Conservation (phyloP, 2,888 invertebrate genomes). For the Hermodice carunculata region DNA sequence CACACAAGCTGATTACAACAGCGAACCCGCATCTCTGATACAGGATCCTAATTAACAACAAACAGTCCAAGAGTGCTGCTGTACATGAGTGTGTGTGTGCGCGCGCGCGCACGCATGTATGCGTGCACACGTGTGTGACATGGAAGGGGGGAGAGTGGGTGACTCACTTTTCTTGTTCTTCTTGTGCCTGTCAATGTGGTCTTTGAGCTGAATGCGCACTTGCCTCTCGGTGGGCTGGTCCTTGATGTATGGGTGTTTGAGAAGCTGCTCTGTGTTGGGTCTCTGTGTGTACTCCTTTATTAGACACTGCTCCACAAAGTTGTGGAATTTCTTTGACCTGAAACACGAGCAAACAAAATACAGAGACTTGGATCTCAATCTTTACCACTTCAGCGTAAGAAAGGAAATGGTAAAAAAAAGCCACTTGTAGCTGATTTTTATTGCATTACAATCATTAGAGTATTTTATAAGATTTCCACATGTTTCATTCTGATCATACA, state of each 20-base stretch:
- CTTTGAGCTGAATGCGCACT: slow-evolving; percentile 97
- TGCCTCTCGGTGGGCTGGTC: slow-evolving; percentile 99
- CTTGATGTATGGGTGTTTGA: slow-evolving; percentile 97
- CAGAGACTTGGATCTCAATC: neutral
- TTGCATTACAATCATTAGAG: too few species aligned
- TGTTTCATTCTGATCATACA: too few species aligned
- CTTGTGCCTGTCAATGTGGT: slow-evolving; percentile 91
- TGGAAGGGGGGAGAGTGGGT: too few species aligned
- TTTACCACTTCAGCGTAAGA: neutral
- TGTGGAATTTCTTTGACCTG: slow-evolving; percentile 81
- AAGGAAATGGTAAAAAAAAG: neutral
- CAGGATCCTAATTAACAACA: too few species aligned
- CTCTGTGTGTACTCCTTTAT: slow-evolving; percentile 99
- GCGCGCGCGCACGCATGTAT: too few species aligned
- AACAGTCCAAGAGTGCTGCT: too few species aligned
- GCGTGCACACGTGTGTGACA: too few species aligned
- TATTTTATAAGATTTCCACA: too few species aligned
- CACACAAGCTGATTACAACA: too few species aligned
- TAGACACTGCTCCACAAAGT: slow-evolving; percentile 98
- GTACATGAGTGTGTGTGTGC: too few species aligned
- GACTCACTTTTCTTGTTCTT: slow-evolving; percentile 47
- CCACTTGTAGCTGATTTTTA: too few species aligned
- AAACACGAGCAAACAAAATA: slow-evolving; percentile 8
- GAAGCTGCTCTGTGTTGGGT: slow-evolving; percentile 97
- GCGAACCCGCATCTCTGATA: too few species aligned